These are phyloP conservation scores for Lasioglossum calceatum DNA, from an alignment of 2,888 invertebrate species.

Conservation along the genomic window DNA sequence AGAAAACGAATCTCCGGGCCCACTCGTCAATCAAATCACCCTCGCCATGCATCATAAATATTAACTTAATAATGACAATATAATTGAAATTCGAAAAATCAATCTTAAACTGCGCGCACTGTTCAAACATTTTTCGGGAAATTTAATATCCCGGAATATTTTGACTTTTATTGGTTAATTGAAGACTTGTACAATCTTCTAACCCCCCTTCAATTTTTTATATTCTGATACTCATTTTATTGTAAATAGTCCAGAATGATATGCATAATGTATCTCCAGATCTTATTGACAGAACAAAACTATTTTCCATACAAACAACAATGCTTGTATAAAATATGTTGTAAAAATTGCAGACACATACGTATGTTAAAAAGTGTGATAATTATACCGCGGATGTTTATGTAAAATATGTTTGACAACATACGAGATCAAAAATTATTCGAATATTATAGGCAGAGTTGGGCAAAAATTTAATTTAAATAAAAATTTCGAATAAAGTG, in stretches of 20 bases:
- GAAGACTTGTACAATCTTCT: neutral
- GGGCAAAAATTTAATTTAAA: no score
- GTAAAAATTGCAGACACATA: neutral
- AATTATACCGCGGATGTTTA: no score
- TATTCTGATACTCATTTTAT: neutral
- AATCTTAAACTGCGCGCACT: neutral
- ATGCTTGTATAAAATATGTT: neutral
- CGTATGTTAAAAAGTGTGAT: neutral
- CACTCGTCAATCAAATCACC: slow-evolving; percentile 20
- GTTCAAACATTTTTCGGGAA: neutral
- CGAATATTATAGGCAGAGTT: no score
- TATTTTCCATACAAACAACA: neutral
- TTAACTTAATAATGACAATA: neutral
- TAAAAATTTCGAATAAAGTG: no score
- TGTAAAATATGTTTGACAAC: neutral
- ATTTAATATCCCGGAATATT: neutral
- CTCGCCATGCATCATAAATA: neutral
- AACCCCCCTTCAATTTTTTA: neutral
- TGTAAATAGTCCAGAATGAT: neutral
- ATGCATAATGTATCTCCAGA: neutral
- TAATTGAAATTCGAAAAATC: neutral
- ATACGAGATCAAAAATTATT: neutral
- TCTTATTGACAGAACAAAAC: neutral
- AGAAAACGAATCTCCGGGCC: slow-evolving; percentile 4
- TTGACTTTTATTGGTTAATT: neutral